Evolutionary conservation across 2,888 invertebrate genomes (phyloP), one percentile per base, ranked within the genome.

Genomic region (Drosophila nigricruria): DNA sequence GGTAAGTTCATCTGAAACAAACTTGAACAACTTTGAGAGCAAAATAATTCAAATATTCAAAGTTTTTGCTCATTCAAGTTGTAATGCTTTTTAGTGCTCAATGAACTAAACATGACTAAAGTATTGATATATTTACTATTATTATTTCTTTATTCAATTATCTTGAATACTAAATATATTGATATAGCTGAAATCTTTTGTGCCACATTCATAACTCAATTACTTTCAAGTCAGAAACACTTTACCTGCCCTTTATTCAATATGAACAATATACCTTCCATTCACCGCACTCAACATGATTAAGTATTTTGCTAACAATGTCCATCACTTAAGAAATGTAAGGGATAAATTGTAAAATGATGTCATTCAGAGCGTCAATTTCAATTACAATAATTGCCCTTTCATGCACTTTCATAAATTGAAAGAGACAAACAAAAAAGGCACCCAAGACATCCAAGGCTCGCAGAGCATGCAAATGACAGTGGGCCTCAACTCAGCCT

Each of bases 381-480:
- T 73, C 62, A 68, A 70, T 78, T 71, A 74, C 54, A 77, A 64
- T 72, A 54, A 61, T 72, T 56, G 74, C 12, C 52, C 45, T 61
- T 62, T 81, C 62, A 30, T 34, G 18, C 81, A 72, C 68, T 82
- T 71, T 70, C 74, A 72, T 63, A 77, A 77, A 70, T 81, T 70
- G 63, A 64, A 63, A 71, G 27, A 47, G 27, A 18, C 27, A 47
- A 47, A 45, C 60, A 60, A 20, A 16, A 30, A 42, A 9, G 16
- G 10, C 40, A 9, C 1, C 40, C 18, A 38, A 27, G 36, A 23
- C 12, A 20, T 6, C 14, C 18, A n/a, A 58, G 47, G 50, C 32
- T 42, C 30, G 38, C 23, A n/a, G 3, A 30, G 52, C 83, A 83
- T 83, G 83, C 77, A 83, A 80, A 70, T 73, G 79, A 64, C 79